These are phyloP conservation scores for Eilema caniola DNA, from an alignment of 2,888 invertebrate species.

Conservation along the genomic window DNA sequence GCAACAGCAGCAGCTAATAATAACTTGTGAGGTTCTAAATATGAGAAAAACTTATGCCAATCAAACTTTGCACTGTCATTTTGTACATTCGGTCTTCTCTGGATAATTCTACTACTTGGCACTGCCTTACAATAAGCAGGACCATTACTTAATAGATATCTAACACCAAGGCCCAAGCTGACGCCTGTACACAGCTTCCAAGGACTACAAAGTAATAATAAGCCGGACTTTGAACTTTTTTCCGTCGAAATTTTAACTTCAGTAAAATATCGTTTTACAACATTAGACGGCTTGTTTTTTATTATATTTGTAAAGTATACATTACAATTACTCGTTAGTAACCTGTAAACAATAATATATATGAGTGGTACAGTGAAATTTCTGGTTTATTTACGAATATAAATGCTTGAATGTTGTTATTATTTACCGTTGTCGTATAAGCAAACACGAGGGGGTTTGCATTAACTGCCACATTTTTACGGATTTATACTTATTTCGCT, in stretches of 20 bases:
- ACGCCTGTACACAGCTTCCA: conserved; percentile 83
- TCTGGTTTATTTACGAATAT: conserved; percentile 31
- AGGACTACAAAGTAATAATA: conserved; percentile 71
- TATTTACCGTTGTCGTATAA: conserved; percentile 73
- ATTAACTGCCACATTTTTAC: conserved; percentile 79
- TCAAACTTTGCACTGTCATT: conserved; percentile 90
- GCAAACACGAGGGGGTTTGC: conserved; percentile 68
- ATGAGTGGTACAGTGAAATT: conserved; percentile 12
- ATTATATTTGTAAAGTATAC: conserved; percentile 65
- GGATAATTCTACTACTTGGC: conserved; percentile 83
- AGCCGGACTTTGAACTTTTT: conserved; percentile 65
- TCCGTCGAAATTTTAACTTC: conserved; percentile 64
- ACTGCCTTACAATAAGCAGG: conserved; percentile 89
- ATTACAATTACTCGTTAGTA: conserved; percentile 67
- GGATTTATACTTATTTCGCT: conserved; percentile 26
- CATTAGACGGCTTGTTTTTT: conserved; percentile 69
- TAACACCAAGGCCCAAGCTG: conserved; percentile 74
- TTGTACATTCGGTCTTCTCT: conserved; percentile 81
- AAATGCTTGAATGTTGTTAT: conserved; percentile 6
- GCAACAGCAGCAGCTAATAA: conserved; percentile 92
- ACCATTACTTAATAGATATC: conserved; percentile 76
- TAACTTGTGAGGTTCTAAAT: conserved; percentile 92
- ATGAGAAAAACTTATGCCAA: conserved; percentile 91
- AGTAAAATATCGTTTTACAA: conserved; percentile 66
- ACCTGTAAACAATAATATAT: conserved; percentile 62